phyloP scores from a whole-genome alignment of 2,888 invertebrate species.

The Junonia oenone region DNA sequence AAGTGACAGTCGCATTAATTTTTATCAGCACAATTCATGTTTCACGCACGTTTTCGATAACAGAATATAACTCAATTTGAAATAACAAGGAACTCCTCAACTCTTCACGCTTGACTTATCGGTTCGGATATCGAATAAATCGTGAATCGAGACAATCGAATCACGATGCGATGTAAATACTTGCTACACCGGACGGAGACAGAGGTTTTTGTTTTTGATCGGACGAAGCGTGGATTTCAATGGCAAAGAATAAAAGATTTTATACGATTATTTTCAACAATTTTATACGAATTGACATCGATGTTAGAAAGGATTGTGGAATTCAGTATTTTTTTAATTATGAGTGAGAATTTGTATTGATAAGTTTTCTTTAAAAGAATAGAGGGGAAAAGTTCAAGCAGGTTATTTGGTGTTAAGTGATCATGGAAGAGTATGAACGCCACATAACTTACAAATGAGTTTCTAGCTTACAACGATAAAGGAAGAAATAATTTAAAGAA shows the following conservation, averaged over 20 bases:
- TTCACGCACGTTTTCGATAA: conserved; percentile 19
- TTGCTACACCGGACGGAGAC: conserved; percentile 3
- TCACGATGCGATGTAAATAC: conserved; percentile 31
- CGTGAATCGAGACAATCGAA: conserved; percentile 47
- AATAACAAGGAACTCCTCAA: conserved; percentile 23
- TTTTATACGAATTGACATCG: background rate
- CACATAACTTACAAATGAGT: no score
- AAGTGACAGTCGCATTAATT: conserved; percentile 4
- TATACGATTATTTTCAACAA: background rate
- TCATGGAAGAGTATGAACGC: no score
- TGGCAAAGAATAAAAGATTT: conserved; percentile 3
- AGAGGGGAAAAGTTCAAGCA: no score
- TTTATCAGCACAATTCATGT: conserved; percentile 19
- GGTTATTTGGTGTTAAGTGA: no score
- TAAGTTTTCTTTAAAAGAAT: no score
- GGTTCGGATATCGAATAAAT: conserved; percentile 49
- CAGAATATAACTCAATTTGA: conserved; percentile 31
- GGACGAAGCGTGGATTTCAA: conserved; percentile 2
- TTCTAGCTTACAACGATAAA: no score
- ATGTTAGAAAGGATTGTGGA: background rate
- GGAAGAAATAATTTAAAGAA: no score
- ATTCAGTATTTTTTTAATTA: no score
- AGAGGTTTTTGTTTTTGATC: conserved; percentile 9
- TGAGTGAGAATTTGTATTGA: no score
- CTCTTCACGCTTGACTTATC: conserved; percentile 39